phyloP scores from a whole-genome alignment of 2,797 vertebrate genomes.

The Kryptopterus vitreolus region DNA sequence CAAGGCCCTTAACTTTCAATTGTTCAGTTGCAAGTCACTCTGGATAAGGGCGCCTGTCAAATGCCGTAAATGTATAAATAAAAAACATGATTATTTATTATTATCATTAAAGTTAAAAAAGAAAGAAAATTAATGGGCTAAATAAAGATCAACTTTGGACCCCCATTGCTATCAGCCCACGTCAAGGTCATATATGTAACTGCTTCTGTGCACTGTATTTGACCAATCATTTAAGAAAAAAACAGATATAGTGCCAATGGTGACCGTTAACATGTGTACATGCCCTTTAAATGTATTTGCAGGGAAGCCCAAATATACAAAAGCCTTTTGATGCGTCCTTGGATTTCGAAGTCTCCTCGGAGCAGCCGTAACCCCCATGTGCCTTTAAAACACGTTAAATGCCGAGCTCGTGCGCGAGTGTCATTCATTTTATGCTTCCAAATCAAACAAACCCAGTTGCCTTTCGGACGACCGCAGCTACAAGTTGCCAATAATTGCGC shows the following conservation, averaged over 20 bases:
- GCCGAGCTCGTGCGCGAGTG: constrained; percentile 36
- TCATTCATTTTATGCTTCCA: constrained; percentile 58
- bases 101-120: too few relatives aligned
- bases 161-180: not conserved
- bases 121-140: not conserved
- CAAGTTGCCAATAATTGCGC: constrained; percentile 64
- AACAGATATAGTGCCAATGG: constrained; percentile 6
- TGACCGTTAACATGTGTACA: constrained; percentile 6
- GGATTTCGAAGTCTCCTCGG: not conserved
- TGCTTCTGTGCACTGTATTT: not conserved
- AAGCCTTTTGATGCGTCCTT: not conserved
- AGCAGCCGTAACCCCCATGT: constrained; percentile 23
- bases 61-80: too few relatives aligned
- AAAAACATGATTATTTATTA: too few relatives aligned
- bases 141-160: too few relatives aligned
- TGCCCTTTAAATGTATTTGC: not conserved
- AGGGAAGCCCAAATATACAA: constrained; percentile 13
- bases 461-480: constrained; percentile 61
- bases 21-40: too few relatives aligned
- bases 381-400: constrained; percentile 31
- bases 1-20: too few relatives aligned
- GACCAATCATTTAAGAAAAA: constrained; percentile 1
- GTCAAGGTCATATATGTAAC: not conserved
- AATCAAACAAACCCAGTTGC: constrained; percentile 63
- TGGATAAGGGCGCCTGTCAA: too few relatives aligned